Base-by-base conservation (phyloP, 2,113 vertebrate genomes). In the Taurulus bubalis region DNA sequence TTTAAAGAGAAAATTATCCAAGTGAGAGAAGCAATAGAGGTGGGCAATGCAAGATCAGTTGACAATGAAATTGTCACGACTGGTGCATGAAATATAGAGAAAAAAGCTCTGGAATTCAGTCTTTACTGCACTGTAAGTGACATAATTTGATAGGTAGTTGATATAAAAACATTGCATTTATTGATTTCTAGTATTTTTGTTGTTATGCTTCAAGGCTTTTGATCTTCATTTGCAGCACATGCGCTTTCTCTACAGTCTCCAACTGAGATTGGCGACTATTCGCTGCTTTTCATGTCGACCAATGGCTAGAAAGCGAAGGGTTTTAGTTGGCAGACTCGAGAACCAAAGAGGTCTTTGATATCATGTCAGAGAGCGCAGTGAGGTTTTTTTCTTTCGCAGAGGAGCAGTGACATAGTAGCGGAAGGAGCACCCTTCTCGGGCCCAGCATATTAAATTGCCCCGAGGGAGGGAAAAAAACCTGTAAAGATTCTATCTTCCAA, bases 261-360 rank as follows among this genome's bases (percentile, higher is more conserved):
- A 32, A 9, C 24, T 63, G 30, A n/a, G 76, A 55, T 2, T n/a
- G 12, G 28, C 18, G 24, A 18, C 7, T 47, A 6, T 40, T 71
- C 3, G 5, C 1, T 38, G 42, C 67, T 71, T 68, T 56, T 56
- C 63, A 69, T 73, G 58, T 42, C 15, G 40, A n/a, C 75, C 32
- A n/a, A n/a, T 34, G 26, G 51, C 64, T 36, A 0, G 2, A 77
- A 67, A 80, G 62, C 6, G 2, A 71, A 47, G 32, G 71, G 40
- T 60, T 83, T 77, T 1, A 26, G 60, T 51, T 77, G 30, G 58
- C 42, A 42, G 68, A 49, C 36, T 24, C 0, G 2, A 15, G 24
- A 71, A 22, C 59, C 24, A 0, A 18, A 45, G 11, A 65, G 45
- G 40, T 60, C 71, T 82, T 68, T 80, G 28, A 83, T 82, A 38